Conservation (phyloP, 1,140 invertebrate genomes). For the Drosophila subpulchrella region DNA sequence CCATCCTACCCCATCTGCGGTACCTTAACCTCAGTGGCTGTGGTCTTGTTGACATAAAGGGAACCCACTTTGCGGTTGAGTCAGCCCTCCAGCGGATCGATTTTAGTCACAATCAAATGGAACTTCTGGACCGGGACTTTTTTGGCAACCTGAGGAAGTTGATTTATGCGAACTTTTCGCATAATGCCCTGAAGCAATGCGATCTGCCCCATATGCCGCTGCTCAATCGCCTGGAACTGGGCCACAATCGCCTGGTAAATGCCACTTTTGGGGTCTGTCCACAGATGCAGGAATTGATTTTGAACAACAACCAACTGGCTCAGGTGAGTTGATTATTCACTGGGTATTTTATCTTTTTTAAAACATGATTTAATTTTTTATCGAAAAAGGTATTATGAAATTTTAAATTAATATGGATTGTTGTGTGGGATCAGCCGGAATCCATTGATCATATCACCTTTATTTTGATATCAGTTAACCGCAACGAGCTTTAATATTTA, state of each 20-base stretch:
- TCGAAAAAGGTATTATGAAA: too few relatives aligned
- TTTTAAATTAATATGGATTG: too few relatives aligned
- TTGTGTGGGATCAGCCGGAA: slow-evolving; percentile 6
- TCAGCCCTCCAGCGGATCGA: slow-evolving; percentile 66
- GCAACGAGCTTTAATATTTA: slow-evolving; percentile 16
- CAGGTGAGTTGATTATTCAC: slow-evolving; percentile 41
- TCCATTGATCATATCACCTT: slow-evolving; percentile 4
- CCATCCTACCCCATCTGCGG: slow-evolving; percentile 43
- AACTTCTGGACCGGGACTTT: slow-evolving; percentile 43
- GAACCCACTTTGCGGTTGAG: slow-evolving; percentile 45
- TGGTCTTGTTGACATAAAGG: slow-evolving; percentile 34
- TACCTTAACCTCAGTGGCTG: slow-evolving; percentile 66
- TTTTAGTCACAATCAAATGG: slow-evolving; percentile 68
- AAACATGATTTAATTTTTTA: too few relatives aligned
- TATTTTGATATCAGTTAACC: slow-evolving; percentile 30
- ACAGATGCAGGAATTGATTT: slow-evolving; percentile 48
- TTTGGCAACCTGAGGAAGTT: slow-evolving; percentile 55
- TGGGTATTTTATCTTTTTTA: background rate
- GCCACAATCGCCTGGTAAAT: slow-evolving; percentile 62
- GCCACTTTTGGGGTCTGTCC: slow-evolving; percentile 53
- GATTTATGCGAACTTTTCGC: slow-evolving; percentile 73
- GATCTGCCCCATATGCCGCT: slow-evolving; percentile 55
- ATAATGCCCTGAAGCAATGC: slow-evolving; percentile 53
- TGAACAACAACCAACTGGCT: slow-evolving; percentile 61
- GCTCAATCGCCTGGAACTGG: slow-evolving; percentile 62